These are phyloP conservation scores for Trachelus stipa DNA, from an alignment of 2,888 invertebrate species.

Conservation along the genomic window DNA sequence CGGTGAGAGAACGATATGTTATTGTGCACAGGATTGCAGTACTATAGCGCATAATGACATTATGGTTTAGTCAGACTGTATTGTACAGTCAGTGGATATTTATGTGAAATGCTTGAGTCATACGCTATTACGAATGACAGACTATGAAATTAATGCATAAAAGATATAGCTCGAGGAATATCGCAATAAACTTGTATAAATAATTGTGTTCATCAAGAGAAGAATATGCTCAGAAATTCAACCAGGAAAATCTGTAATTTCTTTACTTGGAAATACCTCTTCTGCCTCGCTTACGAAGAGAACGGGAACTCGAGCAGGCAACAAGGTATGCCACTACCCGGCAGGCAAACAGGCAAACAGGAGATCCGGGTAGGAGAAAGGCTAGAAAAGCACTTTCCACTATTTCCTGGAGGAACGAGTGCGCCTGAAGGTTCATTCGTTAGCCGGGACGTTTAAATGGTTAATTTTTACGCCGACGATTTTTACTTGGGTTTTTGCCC, in stretches of 20 bases:
- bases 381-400: constrained; percentile 27
- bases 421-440: constrained; percentile 56
- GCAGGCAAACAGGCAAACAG: constrained; percentile 1
- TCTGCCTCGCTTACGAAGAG: background rate
- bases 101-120: background rate
- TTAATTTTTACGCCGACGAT: constrained; percentile 60
- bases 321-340: background rate
- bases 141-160: background rate
- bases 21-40: background rate
- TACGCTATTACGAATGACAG: background rate
- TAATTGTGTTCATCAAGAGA: constrained; percentile 21
- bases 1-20: background rate
- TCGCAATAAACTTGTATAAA: background rate
- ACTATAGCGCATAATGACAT: background rate
- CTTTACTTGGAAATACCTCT: constrained; percentile 7
- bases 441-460: constrained; percentile 55
- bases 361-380: constrained; percentile 5
- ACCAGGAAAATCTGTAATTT: constrained; percentile 21
- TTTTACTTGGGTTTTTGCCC: constrained; percentile 43
- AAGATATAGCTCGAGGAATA: background rate
- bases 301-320: constrained; percentile 4
- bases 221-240: constrained; percentile 30
- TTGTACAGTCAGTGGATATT: background rate
- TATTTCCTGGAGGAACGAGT: constrained; percentile 44
- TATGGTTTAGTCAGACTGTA: background rate